Conservation (phyloP, 2,888 invertebrate genomes). For the Sepioteuthis lessoniana region DNA sequence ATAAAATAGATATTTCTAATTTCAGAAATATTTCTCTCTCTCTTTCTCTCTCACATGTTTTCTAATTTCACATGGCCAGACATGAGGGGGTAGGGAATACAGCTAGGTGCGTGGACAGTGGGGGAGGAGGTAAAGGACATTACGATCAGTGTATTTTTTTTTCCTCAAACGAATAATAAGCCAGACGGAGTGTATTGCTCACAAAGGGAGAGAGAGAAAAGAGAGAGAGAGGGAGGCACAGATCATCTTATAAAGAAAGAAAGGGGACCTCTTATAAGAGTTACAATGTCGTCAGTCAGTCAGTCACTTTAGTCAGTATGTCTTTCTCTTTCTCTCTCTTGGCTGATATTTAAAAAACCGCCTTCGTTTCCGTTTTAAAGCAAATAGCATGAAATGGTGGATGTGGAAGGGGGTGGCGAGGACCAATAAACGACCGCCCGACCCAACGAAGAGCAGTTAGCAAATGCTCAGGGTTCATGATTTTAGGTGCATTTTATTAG, state of each 20-base stretch:
- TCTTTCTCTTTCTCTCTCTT: neutral
- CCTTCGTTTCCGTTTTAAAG: slow-evolving; percentile 33
- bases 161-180: neutral
- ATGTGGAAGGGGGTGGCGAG: neutral
- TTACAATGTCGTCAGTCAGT: neutral
- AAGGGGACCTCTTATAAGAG: neutral
- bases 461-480: neutral
- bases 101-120: neutral
- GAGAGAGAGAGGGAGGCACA: neutral
- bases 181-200: too few relatives aligned
- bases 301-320: too few relatives aligned
- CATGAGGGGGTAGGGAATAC: neutral
- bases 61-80: neutral
- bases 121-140: neutral
- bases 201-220: neutral
- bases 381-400: neutral
- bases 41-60: too few relatives aligned
- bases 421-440: neutral
- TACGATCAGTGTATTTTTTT: neutral
- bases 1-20: too few relatives aligned
- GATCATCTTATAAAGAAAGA: neutral
- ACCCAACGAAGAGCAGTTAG: neutral
- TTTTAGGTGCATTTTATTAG: neutral
- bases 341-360: slow-evolving; percentile 2
- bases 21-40: too few relatives aligned